Evolutionary conservation across 2,113 vertebrate species (phyloP), one percentile per base, ranked within the genome.

Genomic region (Pristiophorus japonicus): DNA sequence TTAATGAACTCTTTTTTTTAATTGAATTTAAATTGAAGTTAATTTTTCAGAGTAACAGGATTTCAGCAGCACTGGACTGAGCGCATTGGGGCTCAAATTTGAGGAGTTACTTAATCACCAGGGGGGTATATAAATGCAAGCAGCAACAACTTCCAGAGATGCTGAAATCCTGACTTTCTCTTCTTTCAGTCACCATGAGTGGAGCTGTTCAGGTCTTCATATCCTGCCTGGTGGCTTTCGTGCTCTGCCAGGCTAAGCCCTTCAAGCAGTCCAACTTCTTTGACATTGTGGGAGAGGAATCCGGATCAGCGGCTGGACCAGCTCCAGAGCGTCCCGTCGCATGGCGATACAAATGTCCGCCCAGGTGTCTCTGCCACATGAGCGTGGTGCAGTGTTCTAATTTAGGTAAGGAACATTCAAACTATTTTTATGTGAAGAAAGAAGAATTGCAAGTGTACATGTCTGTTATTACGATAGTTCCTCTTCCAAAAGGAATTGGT

Each of bases 171-270:
- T 73, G 42, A 34, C 38, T 51, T 70, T 30, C 10, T 73, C 3
- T 70, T 70, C 93, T 51, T 70, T 30, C 93, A 94, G 93, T 11
- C 10, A 16, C 42, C 93, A 94, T 70, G 93, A 73, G 66, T 18
- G 93, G 22, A 70, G 65, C 38, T 47, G 22, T 38, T 14, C 66
- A 47, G 65, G 45, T 47, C 65, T 51, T 94, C 8, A 1, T 94
- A 30, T 70, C 66, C 42, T 94, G 93, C 12, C 42, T 94, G 22
- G 16, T 94, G 24, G 93, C 38, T 3, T 47, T 67, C 93, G 16
- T 70, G 42, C 66, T 70, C 65, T 94, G 93, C 63, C 93, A 94
- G 38, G 93, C 93, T 3, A 94, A 70, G 45, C 93, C 93, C 42
- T 70, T 51, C 93, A 70, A 70, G 65, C 93, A 51, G 24, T 94